Percentiles rank a stretch among this genome's conserved stretches.
Evolutionary conservation across 2,888 invertebrate species (phyloP).

Genomic region (Drosophila nigricruria): DNA sequence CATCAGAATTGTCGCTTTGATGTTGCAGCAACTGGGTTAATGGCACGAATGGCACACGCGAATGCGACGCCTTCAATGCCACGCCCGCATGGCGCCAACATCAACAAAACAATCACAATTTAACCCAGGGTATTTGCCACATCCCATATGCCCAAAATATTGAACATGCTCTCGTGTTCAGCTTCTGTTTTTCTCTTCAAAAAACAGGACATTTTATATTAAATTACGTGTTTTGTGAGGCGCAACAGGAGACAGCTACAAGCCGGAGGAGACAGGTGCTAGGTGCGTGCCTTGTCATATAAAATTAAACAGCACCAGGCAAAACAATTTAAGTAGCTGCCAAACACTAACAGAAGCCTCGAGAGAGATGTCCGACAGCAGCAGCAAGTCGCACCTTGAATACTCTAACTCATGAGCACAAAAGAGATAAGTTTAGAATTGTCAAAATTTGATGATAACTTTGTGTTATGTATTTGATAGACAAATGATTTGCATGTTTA

Average conservation of each 20-base stretch:
- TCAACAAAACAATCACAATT: constrained; percentile 40
- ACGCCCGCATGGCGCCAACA: constrained; percentile 12
- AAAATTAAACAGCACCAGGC: constrained; percentile 44
- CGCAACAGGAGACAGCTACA: constrained; percentile 64
- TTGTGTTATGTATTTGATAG: too few species aligned
- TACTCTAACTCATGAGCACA: constrained; percentile 18
- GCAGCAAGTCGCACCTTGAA: background rate
- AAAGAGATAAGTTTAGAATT: background rate
- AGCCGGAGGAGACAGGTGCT: constrained; percentile 14
- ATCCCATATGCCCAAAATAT: background rate
- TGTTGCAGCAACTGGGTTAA: constrained; percentile 72
- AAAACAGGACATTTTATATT: constrained; percentile 62
- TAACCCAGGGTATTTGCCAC: background rate
- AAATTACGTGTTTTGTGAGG: constrained; percentile 68
- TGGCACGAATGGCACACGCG: constrained; percentile 54
- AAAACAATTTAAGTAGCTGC: constrained; percentile 47
- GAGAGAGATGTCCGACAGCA: accelerated
- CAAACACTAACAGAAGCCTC: constrained; percentile 1
- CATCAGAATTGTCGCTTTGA: constrained; percentile 66
- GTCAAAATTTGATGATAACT: background rate
- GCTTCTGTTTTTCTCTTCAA: background rate
- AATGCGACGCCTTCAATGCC: constrained; percentile 4
- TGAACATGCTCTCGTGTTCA: background rate
- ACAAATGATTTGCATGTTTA: too few species aligned
- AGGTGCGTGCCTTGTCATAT: constrained; percentile 58